Conservation (phyloP, 2,888 invertebrate genomes). For the Eubasilissa splendida region DNA sequence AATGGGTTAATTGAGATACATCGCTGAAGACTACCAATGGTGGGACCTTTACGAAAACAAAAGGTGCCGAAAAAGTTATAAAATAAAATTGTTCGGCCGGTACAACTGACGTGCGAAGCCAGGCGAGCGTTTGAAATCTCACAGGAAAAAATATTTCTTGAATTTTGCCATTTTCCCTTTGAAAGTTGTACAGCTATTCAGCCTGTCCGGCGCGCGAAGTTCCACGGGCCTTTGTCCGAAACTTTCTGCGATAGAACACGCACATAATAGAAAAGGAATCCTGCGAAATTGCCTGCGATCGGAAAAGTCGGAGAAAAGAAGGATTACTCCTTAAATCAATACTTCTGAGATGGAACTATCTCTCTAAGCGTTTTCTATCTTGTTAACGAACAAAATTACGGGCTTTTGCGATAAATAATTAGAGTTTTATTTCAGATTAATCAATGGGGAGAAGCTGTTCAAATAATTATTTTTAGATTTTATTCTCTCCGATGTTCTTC, state of each 20-base stretch:
- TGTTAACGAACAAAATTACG: conserved; percentile 23
- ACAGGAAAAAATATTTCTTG: too few species aligned
- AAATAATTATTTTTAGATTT: neutral
- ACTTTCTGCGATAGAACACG: conserved; percentile 20
- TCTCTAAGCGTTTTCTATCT: conserved; percentile 31
- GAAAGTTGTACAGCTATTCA: conserved; percentile 7
- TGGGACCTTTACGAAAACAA: too few species aligned
- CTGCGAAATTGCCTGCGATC: conserved; percentile 19
- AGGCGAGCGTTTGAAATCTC: too few species aligned
- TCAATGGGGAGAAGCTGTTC: neutral
- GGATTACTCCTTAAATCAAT: conserved; percentile 37
- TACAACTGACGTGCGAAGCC: too few species aligned
- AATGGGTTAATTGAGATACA: too few species aligned
- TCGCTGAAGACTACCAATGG: too few species aligned
- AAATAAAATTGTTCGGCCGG: too few species aligned
- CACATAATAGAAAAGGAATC: conserved; percentile 38
- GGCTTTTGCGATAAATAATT: conserved; percentile 21
- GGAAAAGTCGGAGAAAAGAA: conserved; percentile 22
- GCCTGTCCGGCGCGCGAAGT: conserved; percentile 14
- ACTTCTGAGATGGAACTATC: conserved; percentile 26
- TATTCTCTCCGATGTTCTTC: too few species aligned
- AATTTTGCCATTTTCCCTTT: conserved; percentile 11
- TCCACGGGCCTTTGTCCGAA: conserved; percentile 26
- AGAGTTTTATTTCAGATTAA: conserved; percentile 10
- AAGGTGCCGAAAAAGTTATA: too few species aligned